These are phyloP conservation scores for Rousettus leschenaultii DNA, from an alignment of 2,113 vertebrate genomes.

Conservation along the genomic window DNA sequence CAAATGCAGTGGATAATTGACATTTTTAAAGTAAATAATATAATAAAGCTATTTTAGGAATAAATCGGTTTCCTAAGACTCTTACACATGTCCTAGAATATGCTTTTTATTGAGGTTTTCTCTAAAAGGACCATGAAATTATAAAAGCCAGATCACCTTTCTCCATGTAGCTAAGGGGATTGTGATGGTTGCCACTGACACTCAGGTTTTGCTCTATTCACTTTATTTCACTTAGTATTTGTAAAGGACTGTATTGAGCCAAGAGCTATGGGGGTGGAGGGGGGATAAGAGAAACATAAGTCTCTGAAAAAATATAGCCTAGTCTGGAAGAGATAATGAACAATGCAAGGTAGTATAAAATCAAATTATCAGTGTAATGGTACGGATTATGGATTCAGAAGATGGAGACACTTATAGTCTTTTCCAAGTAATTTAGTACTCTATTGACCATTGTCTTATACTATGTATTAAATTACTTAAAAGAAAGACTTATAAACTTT, in stretches of 20 bases:
- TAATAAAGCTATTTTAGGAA: constrained; percentile 9
- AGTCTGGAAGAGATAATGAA: constrained; percentile 25
- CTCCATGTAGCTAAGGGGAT: background rate
- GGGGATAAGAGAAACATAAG: background rate
- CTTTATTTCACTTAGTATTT: constrained; percentile 18
- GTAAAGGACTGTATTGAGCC: background rate
- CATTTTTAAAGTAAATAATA: background rate
- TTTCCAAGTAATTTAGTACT: constrained; percentile 34
- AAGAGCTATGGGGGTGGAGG: background rate
- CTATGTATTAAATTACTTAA: constrained; percentile 17
- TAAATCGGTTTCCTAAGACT: background rate
- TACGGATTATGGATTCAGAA: constrained; percentile 16
- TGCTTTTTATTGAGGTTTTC: background rate
- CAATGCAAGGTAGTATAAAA: constrained; percentile 5
- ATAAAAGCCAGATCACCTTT: constrained; percentile 10
- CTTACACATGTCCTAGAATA: background rate
- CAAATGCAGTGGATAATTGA: background rate
- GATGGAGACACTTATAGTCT: background rate
- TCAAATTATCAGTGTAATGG: background rate
- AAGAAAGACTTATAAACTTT: constrained; percentile 13
- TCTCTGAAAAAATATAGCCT: background rate
- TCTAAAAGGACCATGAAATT: background rate
- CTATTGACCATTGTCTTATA: background rate
- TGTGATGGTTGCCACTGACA: background rate
- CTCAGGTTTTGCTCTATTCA: background rate